Evolutionary conservation across 2,113 vertebrate genomes (phyloP).

Genomic region (Agapornis roseicollis): DNA sequence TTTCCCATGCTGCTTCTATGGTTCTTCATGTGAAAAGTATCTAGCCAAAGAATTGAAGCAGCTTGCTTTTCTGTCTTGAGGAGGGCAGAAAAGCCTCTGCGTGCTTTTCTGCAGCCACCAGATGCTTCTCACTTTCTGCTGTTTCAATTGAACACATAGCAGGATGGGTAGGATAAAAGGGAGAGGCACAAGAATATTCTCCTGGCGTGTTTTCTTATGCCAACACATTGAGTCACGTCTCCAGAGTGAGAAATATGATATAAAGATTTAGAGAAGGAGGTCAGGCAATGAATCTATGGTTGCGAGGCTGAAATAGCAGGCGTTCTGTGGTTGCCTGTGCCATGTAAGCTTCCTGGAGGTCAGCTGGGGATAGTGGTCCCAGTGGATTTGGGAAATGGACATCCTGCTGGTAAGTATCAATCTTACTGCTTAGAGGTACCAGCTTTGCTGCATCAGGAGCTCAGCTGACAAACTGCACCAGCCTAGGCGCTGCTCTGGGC

Average conservation of each 20-base stretch:
- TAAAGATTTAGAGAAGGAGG: slow-evolving; percentile 49
- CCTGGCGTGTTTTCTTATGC: not conserved
- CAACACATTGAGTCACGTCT: slow-evolving; percentile 54
- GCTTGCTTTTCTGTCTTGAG: not conserved
- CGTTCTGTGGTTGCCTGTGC: slow-evolving; percentile 16
- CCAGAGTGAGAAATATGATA: slow-evolving; percentile 59
- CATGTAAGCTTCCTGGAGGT: slow-evolving; percentile 7
- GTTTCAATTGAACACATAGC: slow-evolving; percentile 48
- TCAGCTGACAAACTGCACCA: not conserved
- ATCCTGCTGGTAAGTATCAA: not conserved
- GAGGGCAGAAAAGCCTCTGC: not conserved
- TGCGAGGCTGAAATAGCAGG: slow-evolving; percentile 25
- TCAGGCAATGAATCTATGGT: slow-evolving; percentile 33
- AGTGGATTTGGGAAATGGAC: not conserved
- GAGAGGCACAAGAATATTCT: slow-evolving; percentile 22
- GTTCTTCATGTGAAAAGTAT: not conserved
- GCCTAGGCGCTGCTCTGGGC: not conserved
- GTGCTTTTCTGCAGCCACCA: not conserved
- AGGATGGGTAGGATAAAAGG: slow-evolving; percentile 20
- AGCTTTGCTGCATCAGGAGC: not conserved
- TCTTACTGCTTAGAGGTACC: not conserved
- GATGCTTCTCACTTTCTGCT: not conserved
- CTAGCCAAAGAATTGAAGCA: not conserved
- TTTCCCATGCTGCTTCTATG: not conserved
- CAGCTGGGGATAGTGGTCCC: slow-evolving; percentile 42